Conservation (phyloP, 2,113 vertebrate species). For the Tychaedon coryphoeus region DNA sequence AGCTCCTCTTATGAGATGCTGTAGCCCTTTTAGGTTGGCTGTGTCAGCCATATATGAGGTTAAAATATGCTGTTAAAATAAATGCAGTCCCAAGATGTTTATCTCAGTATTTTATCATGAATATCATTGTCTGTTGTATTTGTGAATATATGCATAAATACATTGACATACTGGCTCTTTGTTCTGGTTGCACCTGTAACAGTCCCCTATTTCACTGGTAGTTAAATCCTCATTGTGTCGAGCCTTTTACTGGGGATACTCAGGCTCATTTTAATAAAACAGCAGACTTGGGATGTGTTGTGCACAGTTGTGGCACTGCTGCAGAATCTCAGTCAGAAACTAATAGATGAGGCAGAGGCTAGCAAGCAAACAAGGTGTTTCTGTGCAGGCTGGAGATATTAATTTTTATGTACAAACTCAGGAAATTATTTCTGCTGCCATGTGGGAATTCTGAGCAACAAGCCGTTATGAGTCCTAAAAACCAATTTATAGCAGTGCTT, state of each 20-base stretch:
- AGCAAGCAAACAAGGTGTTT: background rate
- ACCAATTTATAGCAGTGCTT: constrained; percentile 45
- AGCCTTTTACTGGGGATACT: constrained; percentile 10
- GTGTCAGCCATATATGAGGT: background rate
- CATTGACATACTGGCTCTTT: background rate
- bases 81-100: background rate
- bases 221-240: constrained; percentile 30
- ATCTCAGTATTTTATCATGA: background rate
- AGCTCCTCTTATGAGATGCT: background rate
- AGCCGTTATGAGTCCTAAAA: constrained; percentile 35
- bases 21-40: background rate
- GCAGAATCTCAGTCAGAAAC: background rate
- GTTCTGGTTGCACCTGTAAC: background rate
- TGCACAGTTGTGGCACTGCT: background rate
- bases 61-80: background rate
- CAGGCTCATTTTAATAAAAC: constrained; percentile 46
- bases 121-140: background rate
- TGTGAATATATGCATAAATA: background rate
- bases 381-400: constrained; percentile 11
- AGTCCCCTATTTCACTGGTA: background rate
- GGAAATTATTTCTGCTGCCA: constrained; percentile 54
- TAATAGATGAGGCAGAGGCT: background rate
- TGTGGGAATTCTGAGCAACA: constrained; percentile 35
- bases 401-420: constrained; percentile 42
- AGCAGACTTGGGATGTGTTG: constrained; percentile 16